Evolutionary conservation across 1,140 invertebrate species (phyloP).

Genomic region (Penaeus japonicus): DNA sequence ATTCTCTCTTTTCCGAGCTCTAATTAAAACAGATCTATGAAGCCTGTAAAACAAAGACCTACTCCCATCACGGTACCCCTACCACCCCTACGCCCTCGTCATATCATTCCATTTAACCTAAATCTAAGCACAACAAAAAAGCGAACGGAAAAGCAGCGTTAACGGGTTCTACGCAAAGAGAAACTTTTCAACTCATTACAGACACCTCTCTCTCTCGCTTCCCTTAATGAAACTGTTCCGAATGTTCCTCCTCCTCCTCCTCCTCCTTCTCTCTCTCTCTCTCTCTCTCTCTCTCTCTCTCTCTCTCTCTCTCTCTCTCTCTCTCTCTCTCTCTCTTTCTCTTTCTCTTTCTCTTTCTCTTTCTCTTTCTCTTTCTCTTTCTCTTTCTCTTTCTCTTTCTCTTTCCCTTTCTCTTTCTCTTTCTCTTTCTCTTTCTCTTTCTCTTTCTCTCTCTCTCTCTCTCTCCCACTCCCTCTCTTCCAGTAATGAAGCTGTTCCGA

Average conservation of each 20-base stretch:
- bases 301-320: not conserved
- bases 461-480: not conserved
- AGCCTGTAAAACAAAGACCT: too few species aligned
- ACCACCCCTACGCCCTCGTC: too few species aligned
- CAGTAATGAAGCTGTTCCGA: too few species aligned
- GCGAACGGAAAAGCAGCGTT: too few species aligned
- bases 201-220: not conserved
- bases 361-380: not conserved
- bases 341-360: not conserved
- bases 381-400: not conserved
- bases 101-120: too few species aligned
- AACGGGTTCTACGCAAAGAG: too few species aligned
- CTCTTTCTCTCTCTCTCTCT: not conserved
- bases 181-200: not conserved
- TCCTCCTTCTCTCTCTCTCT: not conserved
- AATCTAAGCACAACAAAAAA: too few species aligned
- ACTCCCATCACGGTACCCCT: too few species aligned
- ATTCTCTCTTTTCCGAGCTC: too few species aligned
- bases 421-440: not conserved
- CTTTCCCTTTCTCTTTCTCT: not conserved
- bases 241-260: not conserved
- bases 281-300: not conserved
- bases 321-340: not conserved
- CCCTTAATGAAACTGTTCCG: not conserved
- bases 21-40: too few species aligned